Conservation (phyloP, 2,797 vertebrate species). For the Chelon auratus region DNA sequence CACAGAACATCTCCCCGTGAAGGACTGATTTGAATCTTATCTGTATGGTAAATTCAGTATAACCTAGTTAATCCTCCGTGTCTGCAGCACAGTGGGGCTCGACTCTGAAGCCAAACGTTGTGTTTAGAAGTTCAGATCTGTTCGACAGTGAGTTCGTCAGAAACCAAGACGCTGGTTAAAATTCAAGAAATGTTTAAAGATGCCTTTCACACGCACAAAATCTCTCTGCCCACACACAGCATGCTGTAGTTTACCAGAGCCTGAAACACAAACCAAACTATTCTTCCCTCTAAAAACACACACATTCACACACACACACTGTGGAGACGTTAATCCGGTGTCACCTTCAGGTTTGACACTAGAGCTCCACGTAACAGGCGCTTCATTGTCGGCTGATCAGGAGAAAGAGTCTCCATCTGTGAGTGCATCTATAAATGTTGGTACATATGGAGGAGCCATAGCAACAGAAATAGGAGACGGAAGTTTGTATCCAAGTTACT, state of each 20-base stretch:
- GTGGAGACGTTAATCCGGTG: slow-evolving; percentile 13
- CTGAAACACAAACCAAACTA: slow-evolving; percentile 46
- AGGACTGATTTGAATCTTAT: not conserved
- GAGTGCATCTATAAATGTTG: not conserved
- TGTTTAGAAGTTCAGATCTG: not conserved
- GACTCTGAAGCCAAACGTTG: no score
- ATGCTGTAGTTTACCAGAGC: slow-evolving; percentile 9
- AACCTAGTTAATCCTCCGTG: not conserved
- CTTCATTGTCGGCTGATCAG: not conserved
- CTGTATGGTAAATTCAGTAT: not conserved
- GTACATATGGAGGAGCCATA: not conserved
- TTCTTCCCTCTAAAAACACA: slow-evolving; percentile 31
- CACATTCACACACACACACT: not conserved
- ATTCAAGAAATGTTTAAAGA: slow-evolving; percentile 22
- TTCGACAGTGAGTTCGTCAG: not conserved
- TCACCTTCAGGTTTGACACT: not conserved
- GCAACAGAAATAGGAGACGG: not conserved
- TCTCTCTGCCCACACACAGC: slow-evolving; percentile 40
- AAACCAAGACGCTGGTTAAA: not conserved
- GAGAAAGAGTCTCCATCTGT: not conserved
- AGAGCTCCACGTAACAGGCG: not conserved
- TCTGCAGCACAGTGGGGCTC: not conserved
- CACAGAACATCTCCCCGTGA: not conserved
- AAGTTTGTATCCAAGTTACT: no score
- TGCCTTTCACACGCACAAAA: slow-evolving; percentile 34